Evolutionary conservation across 2,888 invertebrate species (phyloP), one percentile per base, ranked within the genome.

Genomic region (Gymnocheta viridis): DNA sequence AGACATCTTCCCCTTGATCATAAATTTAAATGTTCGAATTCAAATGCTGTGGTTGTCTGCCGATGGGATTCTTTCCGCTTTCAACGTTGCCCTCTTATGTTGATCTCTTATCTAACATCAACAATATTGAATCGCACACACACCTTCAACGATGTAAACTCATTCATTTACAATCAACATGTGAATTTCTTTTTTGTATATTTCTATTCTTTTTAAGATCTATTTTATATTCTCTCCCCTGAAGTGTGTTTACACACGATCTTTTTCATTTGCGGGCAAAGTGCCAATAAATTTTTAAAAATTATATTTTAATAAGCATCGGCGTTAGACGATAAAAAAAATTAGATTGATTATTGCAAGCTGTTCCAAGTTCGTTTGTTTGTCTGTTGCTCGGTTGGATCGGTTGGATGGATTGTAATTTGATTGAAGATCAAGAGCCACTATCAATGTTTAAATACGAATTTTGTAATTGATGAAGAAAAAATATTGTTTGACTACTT

Each of bases 241-340:
- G 38, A 78, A 32, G 51, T 47, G 69, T 60, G 38, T 70, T 41
- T 47, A 58, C 38, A 70, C 38, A 62, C 32, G 62, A 78, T 70
- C 60, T 47, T 56, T 62, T 66, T 47, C 35, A 58, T 64, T 58
- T 76, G n/a, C 74, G 67, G 83, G 85, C 82, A 70, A 38, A 35
- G 22, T 83, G 78, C 85, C 85, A 60, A 80, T 27, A 24, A 44
- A 17, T 69, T 66, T 22, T 41, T 38, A 41, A 67, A 82, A 76
- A 79, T 76, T 76, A 82, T 85, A 66, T 69, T 82, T 85, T 79
- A 77, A 76, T 85, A 77, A 73, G 62, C 58, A 27, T 67, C 58
- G 58, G 22, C 35, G 58, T 19, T 51, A 74, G 51, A 6, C 51
- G 49, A 35, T 47, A 69, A 27, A 69, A 78, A 44, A 73, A 49